A percentile compares a stretch with the other conserved stretches of the same genome.
Evolutionary conservation across 2,888 invertebrate genomes (phyloP).

Genomic region (Cyaniris semiargus): DNA sequence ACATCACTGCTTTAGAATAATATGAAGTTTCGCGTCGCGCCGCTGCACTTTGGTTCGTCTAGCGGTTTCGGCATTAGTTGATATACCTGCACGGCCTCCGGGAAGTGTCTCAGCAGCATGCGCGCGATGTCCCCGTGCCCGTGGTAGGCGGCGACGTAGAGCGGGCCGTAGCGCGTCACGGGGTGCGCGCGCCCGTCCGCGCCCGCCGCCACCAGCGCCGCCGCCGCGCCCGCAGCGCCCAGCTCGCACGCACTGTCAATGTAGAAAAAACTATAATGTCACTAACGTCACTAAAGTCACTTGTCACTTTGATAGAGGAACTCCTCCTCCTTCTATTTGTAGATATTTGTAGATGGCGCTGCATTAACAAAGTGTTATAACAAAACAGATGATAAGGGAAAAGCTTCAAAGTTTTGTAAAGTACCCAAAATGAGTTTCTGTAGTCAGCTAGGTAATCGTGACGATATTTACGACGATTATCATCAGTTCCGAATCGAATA

Average conservation of each 20-base stretch:
- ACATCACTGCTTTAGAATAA: no score
- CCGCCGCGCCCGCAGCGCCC: slow-evolving; percentile 89
- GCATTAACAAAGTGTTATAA: no score
- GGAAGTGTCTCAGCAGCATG: slow-evolving; percentile 88
- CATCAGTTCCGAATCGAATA: no score
- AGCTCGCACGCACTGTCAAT: slow-evolving; percentile 88
- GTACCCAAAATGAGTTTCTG: no score
- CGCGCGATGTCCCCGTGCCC: slow-evolving; percentile 90
- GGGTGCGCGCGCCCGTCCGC: slow-evolving; percentile 95
- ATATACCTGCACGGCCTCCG: slow-evolving; percentile 87
- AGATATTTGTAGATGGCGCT: neutral
- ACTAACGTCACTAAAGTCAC: neutral
- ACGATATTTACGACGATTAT: no score
- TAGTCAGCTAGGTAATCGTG: no score
- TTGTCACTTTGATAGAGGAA: no score
- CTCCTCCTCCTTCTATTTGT: no score
- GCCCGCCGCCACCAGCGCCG: slow-evolving; percentile 87
- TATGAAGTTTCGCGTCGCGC: no score
- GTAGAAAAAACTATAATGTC: neutral
- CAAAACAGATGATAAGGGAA: no score
- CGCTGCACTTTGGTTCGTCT: no score
- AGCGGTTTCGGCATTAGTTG: neutral
- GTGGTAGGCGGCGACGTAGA: slow-evolving; percentile 94
- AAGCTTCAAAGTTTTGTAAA: no score
- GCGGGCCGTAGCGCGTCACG: slow-evolving; percentile 94